Base-by-base conservation (phyloP, 2,888 invertebrate species). In the Ichneumon xanthorius region DNA sequence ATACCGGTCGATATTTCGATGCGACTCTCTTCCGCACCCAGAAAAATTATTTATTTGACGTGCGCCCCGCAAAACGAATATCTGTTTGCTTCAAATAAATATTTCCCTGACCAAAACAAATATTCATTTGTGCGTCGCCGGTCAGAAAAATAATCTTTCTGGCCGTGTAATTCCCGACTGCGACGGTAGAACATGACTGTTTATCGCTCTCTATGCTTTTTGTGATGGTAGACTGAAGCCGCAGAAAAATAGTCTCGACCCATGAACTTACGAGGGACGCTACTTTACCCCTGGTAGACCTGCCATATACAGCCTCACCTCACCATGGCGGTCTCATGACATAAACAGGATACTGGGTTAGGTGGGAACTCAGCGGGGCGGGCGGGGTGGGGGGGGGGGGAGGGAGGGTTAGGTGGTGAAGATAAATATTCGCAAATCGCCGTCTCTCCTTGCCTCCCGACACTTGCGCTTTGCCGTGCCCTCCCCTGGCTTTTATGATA, bases 401-500 rank as follows among this genome's bases (percentile, higher is more conserved):
- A 37, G 19, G 68, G 48, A 65, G 0, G 48, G 61, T 40, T 63
- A 73, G 72, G 77, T 65, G 68, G 67, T 22, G 68, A 79, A 83
- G 82, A 83, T 83, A 83, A 79, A 83, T 78, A 73, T 83, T 79
- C 78, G 72, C 78, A 83, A 83, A 83, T 83, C 82, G 22, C 73
- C 72, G 50, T 63, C 63, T 71, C 50, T 63, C 65, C 40, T 61
- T 19, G 33, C 50, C 26, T 33, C 63, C 14, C 45, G 33, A 68
- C 75, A n/a, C 67, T 67, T 33, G 58, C 26, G 58, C 58, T 58
- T 22, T 58, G 22, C 22, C 58, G 58, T 19, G 11, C 58, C 26
- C 76, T 26, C 40, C 50, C 68, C 75, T 45, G 26, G 71, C 77
- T 82, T 82, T 82, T 79, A 79, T 83, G 78, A 83, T 79, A 61